Percentiles rank a stretch among this genome's conserved stretches.
Conservation (phyloP, 2,888 invertebrate genomes). For the Selenia dentaria region DNA sequence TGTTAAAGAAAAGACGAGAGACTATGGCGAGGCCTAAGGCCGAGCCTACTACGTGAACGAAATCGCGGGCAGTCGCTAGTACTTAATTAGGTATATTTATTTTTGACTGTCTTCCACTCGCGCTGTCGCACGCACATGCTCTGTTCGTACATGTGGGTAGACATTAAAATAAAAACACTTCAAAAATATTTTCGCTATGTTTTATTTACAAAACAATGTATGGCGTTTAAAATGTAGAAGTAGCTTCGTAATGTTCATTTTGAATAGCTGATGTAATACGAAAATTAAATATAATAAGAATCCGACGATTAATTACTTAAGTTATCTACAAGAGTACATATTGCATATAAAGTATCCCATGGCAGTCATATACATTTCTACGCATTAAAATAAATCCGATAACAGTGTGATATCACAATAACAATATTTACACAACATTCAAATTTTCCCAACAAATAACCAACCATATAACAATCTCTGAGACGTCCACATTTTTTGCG, state of each 20-base stretch:
- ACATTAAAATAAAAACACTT: too few species aligned
- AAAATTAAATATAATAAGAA: neutral
- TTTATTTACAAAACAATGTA: conserved; percentile 31
- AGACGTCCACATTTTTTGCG: neutral
- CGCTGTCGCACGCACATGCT: too few species aligned
- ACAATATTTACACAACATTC: conserved; percentile 13
- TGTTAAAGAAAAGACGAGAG: too few species aligned
- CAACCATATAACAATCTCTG: conserved; percentile 8
- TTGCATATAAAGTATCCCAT: neutral
- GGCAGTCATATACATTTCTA: conserved; percentile 4
- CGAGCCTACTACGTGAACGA: too few species aligned
- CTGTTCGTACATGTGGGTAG: too few species aligned
- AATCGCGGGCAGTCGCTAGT: too few species aligned
- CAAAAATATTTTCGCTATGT: too few species aligned
- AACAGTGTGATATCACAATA: conserved; percentile 6
- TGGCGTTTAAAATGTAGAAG: conserved; percentile 23
- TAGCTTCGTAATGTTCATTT: conserved; percentile 15
- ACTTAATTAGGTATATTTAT: too few species aligned
- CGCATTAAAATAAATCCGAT: conserved; percentile 5
- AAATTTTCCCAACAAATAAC: conserved; percentile 1
- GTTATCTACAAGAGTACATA: too few species aligned
- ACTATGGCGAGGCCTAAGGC: too few species aligned
- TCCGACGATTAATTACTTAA: neutral
- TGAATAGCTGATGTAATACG: conserved; percentile 10
- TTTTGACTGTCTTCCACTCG: too few species aligned